Evolutionary conservation across 2,797 vertebrate species (phyloP).

Genomic region (Mareca strepera): DNA sequence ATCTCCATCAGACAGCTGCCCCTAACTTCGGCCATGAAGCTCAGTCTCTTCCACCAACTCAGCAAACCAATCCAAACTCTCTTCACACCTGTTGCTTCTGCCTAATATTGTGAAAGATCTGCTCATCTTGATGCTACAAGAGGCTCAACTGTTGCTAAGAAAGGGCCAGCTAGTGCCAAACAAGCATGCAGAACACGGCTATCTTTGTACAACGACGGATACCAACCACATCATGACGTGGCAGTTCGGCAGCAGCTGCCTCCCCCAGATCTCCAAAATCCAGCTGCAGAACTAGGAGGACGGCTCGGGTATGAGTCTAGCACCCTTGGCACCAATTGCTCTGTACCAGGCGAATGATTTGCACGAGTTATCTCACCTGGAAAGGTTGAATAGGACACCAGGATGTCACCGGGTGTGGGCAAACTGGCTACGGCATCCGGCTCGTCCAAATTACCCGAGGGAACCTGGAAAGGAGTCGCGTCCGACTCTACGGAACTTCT

Average conservation of each 20-base stretch:
- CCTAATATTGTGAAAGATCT: background rate
- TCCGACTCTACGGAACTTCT: conserved; percentile 80
- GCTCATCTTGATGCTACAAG: background rate
- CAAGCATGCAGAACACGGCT: background rate
- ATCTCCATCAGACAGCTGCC: rapidly evolving
- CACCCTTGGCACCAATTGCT: background rate
- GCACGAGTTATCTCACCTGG: conserved; percentile 79
- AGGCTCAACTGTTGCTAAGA: background rate
- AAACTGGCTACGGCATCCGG: conserved; percentile 83
- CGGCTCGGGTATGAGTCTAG: background rate
- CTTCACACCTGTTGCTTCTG: background rate
- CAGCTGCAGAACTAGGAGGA: background rate
- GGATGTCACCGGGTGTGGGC: conserved; percentile 91
- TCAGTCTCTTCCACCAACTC: rapidly evolving
- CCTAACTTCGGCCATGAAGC: rapidly evolving
- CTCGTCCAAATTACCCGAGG: conserved; percentile 76
- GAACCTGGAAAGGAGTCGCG: conserved; percentile 76
- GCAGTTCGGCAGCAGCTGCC: no score
- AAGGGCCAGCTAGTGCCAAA: background rate
- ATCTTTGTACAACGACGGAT: background rate
- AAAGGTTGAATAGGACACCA: conserved; percentile 96
- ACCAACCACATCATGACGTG: no score
- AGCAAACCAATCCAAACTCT: background rate
- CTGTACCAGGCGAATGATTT: background rate
- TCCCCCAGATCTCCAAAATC: background rate